phyloP scores from a whole-genome alignment of 2,888 invertebrate species.

The Orchesellides sinensis region DNA sequence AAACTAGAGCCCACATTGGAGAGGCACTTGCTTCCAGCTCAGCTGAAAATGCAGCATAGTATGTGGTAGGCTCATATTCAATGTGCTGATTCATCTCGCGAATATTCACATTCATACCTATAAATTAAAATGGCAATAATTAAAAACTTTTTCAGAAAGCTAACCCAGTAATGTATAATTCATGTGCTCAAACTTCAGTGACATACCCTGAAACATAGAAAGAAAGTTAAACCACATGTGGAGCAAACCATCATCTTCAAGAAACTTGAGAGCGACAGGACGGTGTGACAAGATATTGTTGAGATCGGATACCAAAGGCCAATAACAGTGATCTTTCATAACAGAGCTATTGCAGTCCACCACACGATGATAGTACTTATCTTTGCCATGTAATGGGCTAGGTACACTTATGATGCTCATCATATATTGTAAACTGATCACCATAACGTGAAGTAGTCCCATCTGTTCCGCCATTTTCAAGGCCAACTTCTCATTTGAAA shows the following conservation, averaged over 20 bases:
- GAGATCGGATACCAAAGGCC: conserved; percentile 97
- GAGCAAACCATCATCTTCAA: conserved; percentile 91
- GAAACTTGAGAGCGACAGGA: conserved; percentile 92
- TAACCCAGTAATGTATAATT: neutral
- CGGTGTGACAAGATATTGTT: conserved; percentile 96
- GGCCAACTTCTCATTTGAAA: conserved; percentile 95
- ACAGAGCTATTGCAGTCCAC: conserved; percentile 94
- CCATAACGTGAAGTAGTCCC: conserved; percentile 94
- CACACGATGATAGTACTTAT: conserved; percentile 90
- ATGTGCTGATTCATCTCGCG: conserved; percentile 94
- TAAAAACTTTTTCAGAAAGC: neutral
- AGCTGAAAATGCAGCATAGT: conserved; percentile 98
- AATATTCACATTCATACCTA: conserved; percentile 97
- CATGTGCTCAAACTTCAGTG: neutral
- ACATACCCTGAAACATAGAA: conserved; percentile 92
- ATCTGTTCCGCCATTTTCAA: conserved; percentile 93
- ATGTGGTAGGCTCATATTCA: conserved; percentile 97
- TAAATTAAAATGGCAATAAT: conserved; percentile 39
- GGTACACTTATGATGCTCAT: conserved; percentile 93
- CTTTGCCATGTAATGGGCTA: conserved; percentile 88
- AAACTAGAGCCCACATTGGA: conserved; percentile 98
- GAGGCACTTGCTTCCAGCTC: conserved; percentile 98
- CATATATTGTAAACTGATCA: conserved; percentile 84
- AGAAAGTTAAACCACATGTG: conserved; percentile 98
- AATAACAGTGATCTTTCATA: conserved; percentile 99